phyloP scores from a whole-genome alignment of 2,113 vertebrate species.

The Diphyllodes magnificus region DNA sequence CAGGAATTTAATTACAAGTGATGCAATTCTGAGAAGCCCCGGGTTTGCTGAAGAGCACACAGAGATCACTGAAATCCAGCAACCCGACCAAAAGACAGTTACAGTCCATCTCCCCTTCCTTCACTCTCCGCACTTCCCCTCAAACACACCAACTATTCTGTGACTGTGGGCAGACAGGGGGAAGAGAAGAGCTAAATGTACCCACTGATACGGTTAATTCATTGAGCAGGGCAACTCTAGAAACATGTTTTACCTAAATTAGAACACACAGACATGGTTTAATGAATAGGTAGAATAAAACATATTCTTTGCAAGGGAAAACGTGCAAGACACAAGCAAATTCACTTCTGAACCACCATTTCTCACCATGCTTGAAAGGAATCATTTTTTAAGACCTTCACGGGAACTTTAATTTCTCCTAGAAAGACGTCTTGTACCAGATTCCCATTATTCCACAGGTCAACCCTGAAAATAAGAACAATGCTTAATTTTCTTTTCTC shows the following conservation, averaged over 20 bases:
- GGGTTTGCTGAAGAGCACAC: neutral
- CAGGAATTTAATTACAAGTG: neutral
- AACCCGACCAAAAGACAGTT: neutral
- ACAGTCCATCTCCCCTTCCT: neutral
- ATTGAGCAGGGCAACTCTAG: neutral
- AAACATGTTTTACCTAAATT: neutral
- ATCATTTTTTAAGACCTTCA: conserved; percentile 88
- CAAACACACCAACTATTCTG: neutral
- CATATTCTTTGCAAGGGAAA: neutral
- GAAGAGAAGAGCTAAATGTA: neutral
- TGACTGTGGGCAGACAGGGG: neutral
- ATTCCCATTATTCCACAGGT: conserved; percentile 96
- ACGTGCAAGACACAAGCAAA: neutral
- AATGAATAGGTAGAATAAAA: neutral
- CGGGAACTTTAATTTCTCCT: conserved; percentile 90
- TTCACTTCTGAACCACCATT: neutral
- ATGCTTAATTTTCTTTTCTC: neutral
- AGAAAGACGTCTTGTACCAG: conserved; percentile 93
- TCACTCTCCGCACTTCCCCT: accelerated
- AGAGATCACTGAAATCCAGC: neutral
- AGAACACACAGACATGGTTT: neutral
- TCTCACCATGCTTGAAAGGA: conserved; percentile 90
- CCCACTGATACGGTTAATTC: neutral
- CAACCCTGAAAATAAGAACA: conserved; percentile 81
- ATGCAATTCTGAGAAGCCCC: neutral